Evolutionary conservation across 2,113 vertebrate genomes (phyloP).

Genomic region (Psittacula cyanocephala): DNA sequence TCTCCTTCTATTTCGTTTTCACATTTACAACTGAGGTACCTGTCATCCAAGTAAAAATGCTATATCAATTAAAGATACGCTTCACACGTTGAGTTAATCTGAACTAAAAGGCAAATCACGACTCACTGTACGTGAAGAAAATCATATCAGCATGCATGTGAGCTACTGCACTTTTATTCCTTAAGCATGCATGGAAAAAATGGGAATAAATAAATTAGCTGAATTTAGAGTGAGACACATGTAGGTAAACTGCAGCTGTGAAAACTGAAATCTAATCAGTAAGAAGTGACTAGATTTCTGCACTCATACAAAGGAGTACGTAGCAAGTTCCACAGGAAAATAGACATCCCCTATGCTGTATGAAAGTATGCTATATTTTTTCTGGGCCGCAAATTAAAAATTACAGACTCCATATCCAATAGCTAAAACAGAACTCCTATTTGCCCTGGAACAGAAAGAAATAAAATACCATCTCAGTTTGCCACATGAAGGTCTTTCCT

Average conservation of each 20-base stretch:
- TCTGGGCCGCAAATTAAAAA: not conserved
- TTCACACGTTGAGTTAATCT: not conserved
- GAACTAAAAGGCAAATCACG: not conserved
- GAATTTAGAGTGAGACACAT: not conserved
- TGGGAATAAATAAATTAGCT: not conserved
- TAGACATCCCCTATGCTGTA: accelerated
- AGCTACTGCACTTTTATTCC: not conserved
- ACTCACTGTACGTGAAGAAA: not conserved
- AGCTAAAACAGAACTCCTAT: not conserved
- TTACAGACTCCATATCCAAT: not conserved
- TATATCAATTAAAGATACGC: not conserved
- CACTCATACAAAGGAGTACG: not conserved
- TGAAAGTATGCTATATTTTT: not conserved
- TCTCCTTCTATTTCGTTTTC: not conserved
- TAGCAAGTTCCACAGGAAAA: not conserved
- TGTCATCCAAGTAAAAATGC: not conserved
- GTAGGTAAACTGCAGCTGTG: not conserved
- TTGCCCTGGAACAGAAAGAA: not conserved
- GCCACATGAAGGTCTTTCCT: not conserved
- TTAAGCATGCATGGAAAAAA: not conserved
- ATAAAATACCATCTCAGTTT: not conserved
- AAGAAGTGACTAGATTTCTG: not conserved
- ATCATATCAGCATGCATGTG: not conserved
- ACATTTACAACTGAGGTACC: not conserved
- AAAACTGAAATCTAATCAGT: not conserved